Evolutionary conservation across 1,140 invertebrate species (phyloP), one percentile per base, ranked within the genome.

Genomic region (Streblospio benedicti): DNA sequence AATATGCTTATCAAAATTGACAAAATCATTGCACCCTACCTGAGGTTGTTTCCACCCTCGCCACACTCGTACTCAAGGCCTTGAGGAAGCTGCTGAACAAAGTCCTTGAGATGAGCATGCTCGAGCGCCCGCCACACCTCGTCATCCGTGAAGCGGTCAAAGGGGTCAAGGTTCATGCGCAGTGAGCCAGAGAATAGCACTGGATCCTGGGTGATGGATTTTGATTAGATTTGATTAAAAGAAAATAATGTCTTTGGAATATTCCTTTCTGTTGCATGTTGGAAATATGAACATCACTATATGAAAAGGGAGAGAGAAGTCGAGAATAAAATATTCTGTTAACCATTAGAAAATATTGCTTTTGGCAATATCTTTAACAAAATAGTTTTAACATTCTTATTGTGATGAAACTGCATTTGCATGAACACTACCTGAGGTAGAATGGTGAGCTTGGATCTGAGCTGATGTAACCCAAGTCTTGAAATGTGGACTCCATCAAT

Each of bases 401-500:
- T n/a, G n/a, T n/a, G n/a, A n/a, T n/a, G n/a, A n/a, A n/a, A n/a
- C n/a, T n/a, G n/a, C n/a, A n/a, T n/a, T n/a, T n/a, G n/a, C 23
- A 9, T 83, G 6, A 14, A 43, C 9, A 49, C 14, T 53, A 83
- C 81, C 80, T 90, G 89, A 49, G 89, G 89, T 75, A 95, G 93
- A 68, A 94, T 93, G 14, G 93, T 96, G 25, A 97, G 81, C 63
- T 87, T 73, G 18, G 77, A 78, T 82, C 95, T 82, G 25, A 99
- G 76, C 63, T 90, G 85, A 74, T 97, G 91, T 3, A 99, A 83
- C 30, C 92, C 93, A 63, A 98, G 80, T 14, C 83, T 83, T 0
- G 86, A 79, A 64, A 97, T 93, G 72, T 96, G 86, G 16, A 91
- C 73, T 41, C 85, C 87, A 78, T 99, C 96, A 60, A 99, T 94